Base-by-base conservation (phyloP, 2,888 invertebrate genomes). In the Troides oblongomaculatus region DNA sequence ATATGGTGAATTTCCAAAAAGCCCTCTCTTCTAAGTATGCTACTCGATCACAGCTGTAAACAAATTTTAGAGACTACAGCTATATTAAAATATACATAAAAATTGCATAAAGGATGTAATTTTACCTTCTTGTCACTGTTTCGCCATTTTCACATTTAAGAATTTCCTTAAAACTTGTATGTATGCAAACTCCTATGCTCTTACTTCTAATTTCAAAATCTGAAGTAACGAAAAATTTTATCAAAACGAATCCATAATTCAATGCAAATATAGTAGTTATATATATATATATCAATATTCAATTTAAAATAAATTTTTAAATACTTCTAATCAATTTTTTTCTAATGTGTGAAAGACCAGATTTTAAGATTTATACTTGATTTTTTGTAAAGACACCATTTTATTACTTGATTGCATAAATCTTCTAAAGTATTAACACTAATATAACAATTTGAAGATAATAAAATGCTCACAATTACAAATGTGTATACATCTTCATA, bases 131-230 rank as follows among this genome's bases (percentile, higher is more conserved):
- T 8, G 96, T 96, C 14, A 96, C 95, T 71, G 94, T 95, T 92
- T 96, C 95, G 25, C 97, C 97, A 86, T 95, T 96, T 78, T 95
- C 94, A 89, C 97, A 97, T 79, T 94, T 95, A 17, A 97, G 82
- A 71, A 96, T 94, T 91, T 97, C 97, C 82, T 97, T 97, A 82
- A 95, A 97, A 82, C 96, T 95, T 2, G 97, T 96, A 77, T 96
- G 95, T 72, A 96, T 94, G 80, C 97, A 97, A 61, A 97, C 96
- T 66, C 96, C 96, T 78, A 96, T 95, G 81, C 95, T 97, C 86
- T 95, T 95, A 81, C 97, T 97, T 66, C 95, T 94, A 73, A 97
- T 95, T 92, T 97, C 97, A 85, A 97, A 97, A 74, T 95, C 96
- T 93, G 83, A 65, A 93, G 1, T 12, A 50, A 50, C 1, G 14